phyloP scores from a whole-genome alignment of 2,113 vertebrate species.

The Stegostoma tigrinum region DNA sequence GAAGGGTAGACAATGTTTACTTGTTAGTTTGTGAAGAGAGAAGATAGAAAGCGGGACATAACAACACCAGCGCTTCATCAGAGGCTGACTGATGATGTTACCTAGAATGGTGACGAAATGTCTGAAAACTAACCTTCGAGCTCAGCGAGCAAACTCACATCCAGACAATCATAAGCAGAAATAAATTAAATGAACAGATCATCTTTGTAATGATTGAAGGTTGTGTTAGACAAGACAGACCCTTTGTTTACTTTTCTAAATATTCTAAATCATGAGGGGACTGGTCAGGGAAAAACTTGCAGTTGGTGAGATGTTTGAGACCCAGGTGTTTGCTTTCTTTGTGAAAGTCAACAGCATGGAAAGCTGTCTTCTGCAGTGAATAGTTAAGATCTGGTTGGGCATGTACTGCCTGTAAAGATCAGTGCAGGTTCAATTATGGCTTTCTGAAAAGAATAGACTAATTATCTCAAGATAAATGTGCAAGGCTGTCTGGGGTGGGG shows the following conservation, averaged over 20 bases:
- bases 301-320: neutral
- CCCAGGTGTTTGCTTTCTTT: neutral
- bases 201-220: neutral
- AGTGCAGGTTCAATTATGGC: neutral
- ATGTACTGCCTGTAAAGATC: neutral
- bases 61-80: no score
- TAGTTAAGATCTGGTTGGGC: neutral
- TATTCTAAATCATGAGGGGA: neutral
- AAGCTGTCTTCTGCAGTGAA: neutral
- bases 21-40: neutral
- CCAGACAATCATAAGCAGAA: neutral
- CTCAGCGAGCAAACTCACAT: no score
- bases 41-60: no score
- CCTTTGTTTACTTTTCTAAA: neutral
- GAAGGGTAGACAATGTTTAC: neutral
- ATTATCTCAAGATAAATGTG: no score
- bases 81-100: no score
- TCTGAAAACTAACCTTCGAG: no score
- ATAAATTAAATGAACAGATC: neutral
- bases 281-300: neutral
- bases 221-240: neutral
- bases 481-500: no score
- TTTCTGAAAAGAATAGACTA: neutral
- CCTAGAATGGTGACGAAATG: no score
- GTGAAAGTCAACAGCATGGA: neutral